Conservation (phyloP, 1,140 invertebrate genomes). For the Tetramorium parvispinum region DNA sequence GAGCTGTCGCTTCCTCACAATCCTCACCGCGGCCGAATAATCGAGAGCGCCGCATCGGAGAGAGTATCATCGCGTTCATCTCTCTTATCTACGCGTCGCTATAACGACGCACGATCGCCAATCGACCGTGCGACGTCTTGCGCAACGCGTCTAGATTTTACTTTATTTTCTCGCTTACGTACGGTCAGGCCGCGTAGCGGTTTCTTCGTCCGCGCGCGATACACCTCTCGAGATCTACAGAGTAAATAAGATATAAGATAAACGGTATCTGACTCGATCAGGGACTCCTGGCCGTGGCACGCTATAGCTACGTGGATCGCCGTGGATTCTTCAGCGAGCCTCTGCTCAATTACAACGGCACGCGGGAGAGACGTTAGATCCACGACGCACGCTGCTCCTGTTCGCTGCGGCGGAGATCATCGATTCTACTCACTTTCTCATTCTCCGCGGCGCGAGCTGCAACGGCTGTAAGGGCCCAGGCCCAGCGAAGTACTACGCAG, state of each 20-base stretch:
- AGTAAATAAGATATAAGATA: not conserved
- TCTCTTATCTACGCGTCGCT: not conserved
- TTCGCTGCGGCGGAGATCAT: not conserved
- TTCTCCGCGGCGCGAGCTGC: not conserved
- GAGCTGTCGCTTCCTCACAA: not conserved
- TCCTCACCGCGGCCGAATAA: not conserved
- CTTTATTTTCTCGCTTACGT: not conserved
- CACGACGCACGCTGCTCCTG: not conserved
- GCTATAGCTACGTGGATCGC: not conserved
- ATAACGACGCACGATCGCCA: not conserved
- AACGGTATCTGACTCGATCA: constrained; percentile 12
- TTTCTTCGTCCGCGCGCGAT: too few species aligned
- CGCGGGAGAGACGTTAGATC: not conserved
- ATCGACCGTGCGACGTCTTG: not conserved
- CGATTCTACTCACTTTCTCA: constrained; percentile 37
- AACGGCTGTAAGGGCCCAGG: too few species aligned
- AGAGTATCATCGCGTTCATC: not conserved
- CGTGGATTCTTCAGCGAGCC: not conserved
- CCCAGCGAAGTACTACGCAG: not conserved
- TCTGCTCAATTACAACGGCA: constrained; percentile 1
- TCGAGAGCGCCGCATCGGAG: not conserved
- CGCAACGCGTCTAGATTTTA: not conserved
- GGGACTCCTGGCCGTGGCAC: not conserved
- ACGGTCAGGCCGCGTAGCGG: too few species aligned
- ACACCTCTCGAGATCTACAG: not conserved